Conservation (phyloP, 2,888 invertebrate species). For the Cyrtodaria siliqua region DNA sequence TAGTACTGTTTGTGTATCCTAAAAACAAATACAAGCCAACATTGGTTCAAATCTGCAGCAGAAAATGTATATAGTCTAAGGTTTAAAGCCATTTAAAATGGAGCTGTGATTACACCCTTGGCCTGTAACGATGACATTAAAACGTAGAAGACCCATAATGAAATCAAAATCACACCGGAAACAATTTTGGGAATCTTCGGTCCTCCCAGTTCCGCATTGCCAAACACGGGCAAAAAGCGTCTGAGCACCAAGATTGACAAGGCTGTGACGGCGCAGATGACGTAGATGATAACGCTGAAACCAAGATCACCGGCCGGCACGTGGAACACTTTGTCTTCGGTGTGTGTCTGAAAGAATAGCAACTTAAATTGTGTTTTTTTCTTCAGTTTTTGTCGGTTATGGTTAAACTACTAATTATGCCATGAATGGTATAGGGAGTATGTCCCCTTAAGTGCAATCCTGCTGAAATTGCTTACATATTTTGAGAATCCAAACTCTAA, state of each 20-base stretch:
- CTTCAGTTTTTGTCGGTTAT: no score
- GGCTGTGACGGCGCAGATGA: slow-evolving; percentile 87
- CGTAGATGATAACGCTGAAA: slow-evolving; percentile 88
- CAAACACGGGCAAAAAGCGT: slow-evolving; percentile 86
- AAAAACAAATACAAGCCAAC: no score
- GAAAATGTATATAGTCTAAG: no score
- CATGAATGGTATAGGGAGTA: no score
- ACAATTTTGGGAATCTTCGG: slow-evolving; percentile 85
- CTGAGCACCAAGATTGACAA: slow-evolving; percentile 87
- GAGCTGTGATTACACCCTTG: slow-evolving; percentile 54
- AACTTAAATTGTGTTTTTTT: no score
- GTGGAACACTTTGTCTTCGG: slow-evolving; percentile 74
- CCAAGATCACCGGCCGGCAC: slow-evolving; percentile 81
- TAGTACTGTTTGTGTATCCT: no score
- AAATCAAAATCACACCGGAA: slow-evolving; percentile 85
- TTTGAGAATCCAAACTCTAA: no score
- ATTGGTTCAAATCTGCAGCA: no score
- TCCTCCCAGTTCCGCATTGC: slow-evolving; percentile 88
- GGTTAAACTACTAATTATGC: no score
- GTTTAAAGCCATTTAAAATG: no score
- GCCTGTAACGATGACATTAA: slow-evolving; percentile 84
- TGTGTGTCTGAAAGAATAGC: slow-evolving; percentile 75
- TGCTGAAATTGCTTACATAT: no score
- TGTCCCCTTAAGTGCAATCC: no score
- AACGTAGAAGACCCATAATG: slow-evolving; percentile 88